Evolutionary conservation across 1,140 invertebrate species (phyloP), one percentile per base, ranked within the genome.

Genomic region (Drosophila triauraria): DNA sequence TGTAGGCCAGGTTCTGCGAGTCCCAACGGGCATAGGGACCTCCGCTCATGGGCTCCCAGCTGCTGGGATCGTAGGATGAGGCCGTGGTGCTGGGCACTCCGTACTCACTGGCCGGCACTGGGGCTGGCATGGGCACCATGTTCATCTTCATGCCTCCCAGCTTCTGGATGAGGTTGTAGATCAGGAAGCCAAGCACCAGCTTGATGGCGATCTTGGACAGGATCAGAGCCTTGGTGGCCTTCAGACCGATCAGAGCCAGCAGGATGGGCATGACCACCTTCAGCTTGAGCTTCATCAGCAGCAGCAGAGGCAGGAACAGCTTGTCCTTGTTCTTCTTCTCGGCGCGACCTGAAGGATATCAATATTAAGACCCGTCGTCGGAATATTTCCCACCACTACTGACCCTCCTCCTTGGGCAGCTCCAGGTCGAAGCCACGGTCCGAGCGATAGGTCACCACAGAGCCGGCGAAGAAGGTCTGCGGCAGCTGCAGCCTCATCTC

Each of bases 231-330:
- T 97, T 97, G 68, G 96, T 93, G 12, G 97, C 96, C 93, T 97
- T 97, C 53, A 97, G 92, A 64, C 96, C 96, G 91, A 97, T 95
- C 68, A 97, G 93, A 27, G 95, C 95, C 13, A 97, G 94, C 71
- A 97, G 94, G 72, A 97, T 96, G 13, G 97, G 97, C 95, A 96
- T 96, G 25, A 97, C 91, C 30, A 96, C 95, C 93, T 97, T 97
- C 92, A 97, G 93, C 93, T 97, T 97, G 79, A 97, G 91, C 92
- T 97, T 97, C 64, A 97, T 93, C 40, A 97, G 94, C 76, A 97
- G 93, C 56, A 97, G 92, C 46, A 97, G 94, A 4, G 97, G 97
- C 80, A 97, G 93, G 46, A 97, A 93, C 12, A 97, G 94, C 92
- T 97, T 97, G 93, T 97, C 96, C 94, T 97, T 87, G 77, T 87